Base-by-base conservation (phyloP, 2,113 vertebrate genomes). In the Rhinolophus sinicus region DNA sequence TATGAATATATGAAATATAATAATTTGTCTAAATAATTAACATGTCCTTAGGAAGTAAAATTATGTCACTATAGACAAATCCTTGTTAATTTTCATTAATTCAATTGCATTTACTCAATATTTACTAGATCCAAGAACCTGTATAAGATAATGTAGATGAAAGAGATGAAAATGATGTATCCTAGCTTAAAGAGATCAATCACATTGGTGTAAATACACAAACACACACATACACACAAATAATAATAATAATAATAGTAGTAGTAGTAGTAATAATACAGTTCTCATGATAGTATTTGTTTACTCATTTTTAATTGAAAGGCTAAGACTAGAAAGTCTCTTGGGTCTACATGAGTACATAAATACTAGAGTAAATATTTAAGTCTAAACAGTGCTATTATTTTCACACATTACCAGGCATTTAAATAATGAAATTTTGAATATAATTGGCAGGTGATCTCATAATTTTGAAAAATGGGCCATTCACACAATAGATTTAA, bases 401-500 rank as follows among this genome's bases (percentile, higher is more conserved):
- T 56, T 67, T 92, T 75, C 84, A 81, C 86, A 73, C 1, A 82
- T 94, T 97, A 90, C 1, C 12, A 92, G 35, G 16, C 13, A 86
- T 64, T 93, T 96, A 95, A 90, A 90, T 60, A 96, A 93, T 67
- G 11, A 87, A n/a, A 77, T 90, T 96, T 95, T 95, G 67, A 98
- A 77, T 86, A 33, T 35, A 97, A 92, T 84, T 97, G 87, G 38
- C 76, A 97, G 85, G 95, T 76, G 94, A 78, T 86, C 44, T 87
- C 91, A 87, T 96, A 94, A 98, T 98, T 98, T 97, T 94, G 88
- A 89, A 95, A 90, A 96, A 76, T 92, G 50, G 94, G 72, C 97
- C 95, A 97, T 93, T 97, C 15, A 91, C 88, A 98, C 35, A 98
- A 98, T 83, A 94, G 86, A 95, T 97, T 96, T 97, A 93, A 98